Evolutionary conservation across 2,797 vertebrate genomes (phyloP).

Genomic region (Streptopelia turtur): DNA sequence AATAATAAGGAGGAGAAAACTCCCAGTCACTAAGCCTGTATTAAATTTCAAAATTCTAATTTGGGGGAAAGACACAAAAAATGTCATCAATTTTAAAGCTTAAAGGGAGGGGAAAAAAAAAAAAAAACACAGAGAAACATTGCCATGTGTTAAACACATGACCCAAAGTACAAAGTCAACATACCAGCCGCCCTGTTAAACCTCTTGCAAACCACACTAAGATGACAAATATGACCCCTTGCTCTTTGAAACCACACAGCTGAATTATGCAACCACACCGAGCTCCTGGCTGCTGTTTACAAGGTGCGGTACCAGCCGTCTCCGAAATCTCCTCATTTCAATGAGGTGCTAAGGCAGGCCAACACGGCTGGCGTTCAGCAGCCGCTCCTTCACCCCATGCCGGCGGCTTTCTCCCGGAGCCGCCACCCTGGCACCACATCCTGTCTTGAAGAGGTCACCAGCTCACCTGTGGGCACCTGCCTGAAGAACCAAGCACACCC

Average conservation of each 20-base stretch:
- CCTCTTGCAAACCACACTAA: background rate
- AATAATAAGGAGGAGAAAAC: background rate
- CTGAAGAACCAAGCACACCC: background rate
- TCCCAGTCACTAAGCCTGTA: background rate
- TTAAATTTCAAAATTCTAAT: background rate
- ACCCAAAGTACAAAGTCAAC: conserved; percentile 52
- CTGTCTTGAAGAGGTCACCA: background rate
- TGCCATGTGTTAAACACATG: background rate
- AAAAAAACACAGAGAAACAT: background rate
- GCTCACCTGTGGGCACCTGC: background rate
- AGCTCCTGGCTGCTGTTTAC: background rate
- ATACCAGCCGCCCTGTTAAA: background rate
- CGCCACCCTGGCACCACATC: background rate
- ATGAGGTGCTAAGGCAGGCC: accelerated
- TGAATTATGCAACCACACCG: accelerated
- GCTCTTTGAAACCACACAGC: background rate
- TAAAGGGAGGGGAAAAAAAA: background rate
- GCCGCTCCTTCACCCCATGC: accelerated
- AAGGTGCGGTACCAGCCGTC: accelerated
- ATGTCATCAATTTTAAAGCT: background rate
- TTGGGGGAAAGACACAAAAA: background rate
- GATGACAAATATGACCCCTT: background rate
- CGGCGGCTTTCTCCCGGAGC: background rate
- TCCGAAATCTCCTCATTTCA: background rate
- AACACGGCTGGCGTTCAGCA: background rate